Conservation (phyloP, 2,888 invertebrate species). For the Hyposoter didymator region DNA sequence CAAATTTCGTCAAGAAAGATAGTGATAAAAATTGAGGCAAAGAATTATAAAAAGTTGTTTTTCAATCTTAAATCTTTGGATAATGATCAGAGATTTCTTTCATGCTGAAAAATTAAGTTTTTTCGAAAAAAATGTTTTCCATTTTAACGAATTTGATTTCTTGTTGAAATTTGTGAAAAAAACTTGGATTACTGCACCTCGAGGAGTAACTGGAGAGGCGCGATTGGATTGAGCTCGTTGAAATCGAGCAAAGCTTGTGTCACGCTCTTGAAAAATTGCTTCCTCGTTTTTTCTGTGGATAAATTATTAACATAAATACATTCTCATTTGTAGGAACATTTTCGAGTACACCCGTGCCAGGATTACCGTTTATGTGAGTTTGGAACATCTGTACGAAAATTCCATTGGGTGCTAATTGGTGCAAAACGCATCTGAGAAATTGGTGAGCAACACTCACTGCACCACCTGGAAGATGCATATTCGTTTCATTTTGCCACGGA, state of each 20-base stretch:
- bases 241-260: slow-evolving; percentile 97
- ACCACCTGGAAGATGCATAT: slow-evolving; percentile 96
- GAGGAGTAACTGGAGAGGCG: slow-evolving; percentile 95
- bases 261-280: slow-evolving; percentile 97
- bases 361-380: slow-evolving; percentile 92
- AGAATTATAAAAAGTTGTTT: neutral
- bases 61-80: neutral
- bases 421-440: slow-evolving; percentile 97
- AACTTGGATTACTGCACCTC: slow-evolving; percentile 86
- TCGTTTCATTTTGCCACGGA: slow-evolving; percentile 95
- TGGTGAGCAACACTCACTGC: slow-evolving; percentile 98
- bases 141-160: neutral
- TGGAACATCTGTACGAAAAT: slow-evolving; percentile 98
- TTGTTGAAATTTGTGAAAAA: slow-evolving; percentile 17
- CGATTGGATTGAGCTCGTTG: slow-evolving; percentile 97
- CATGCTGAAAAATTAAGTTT: neutral
- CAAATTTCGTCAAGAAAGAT: neutral
- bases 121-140: neutral
- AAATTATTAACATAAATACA: neutral
- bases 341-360: neutral
- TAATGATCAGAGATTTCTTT: neutral
- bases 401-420: slow-evolving; percentile 98
- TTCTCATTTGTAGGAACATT: slow-evolving; percentile 1
- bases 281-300: slow-evolving; percentile 88
- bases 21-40: neutral